phyloP scores from a whole-genome alignment of 2,888 invertebrate genomes.

The Napeogenes inachia region DNA sequence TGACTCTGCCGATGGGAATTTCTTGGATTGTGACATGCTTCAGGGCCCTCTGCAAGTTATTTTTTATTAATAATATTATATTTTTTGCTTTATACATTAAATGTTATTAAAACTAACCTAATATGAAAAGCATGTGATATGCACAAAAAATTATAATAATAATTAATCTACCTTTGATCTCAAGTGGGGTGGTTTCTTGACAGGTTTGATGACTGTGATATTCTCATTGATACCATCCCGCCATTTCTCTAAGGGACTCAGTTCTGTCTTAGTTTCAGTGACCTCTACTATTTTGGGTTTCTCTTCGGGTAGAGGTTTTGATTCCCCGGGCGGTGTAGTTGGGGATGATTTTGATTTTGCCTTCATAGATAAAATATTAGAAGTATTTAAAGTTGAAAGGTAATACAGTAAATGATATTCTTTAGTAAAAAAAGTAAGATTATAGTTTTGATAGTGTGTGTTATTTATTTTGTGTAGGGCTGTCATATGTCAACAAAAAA shows the following conservation, averaged over 20 bases:
- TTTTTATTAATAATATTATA: not conserved
- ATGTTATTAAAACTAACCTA: not conserved
- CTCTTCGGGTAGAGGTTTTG: constrained; percentile 36
- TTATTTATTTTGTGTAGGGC: no score
- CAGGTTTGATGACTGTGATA: constrained; percentile 64
- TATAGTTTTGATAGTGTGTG: no score
- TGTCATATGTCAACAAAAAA: no score
- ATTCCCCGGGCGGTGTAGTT: constrained; percentile 47
- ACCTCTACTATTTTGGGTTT: constrained; percentile 50
- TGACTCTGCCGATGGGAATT: constrained; percentile 50
- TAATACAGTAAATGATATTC: no score
- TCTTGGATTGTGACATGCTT: constrained; percentile 73
- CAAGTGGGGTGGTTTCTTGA: constrained; percentile 80
- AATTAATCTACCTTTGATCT: constrained; percentile 74
- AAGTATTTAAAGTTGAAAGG: constrained; percentile 7
- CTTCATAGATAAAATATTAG: constrained; percentile 41
- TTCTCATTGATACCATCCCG: constrained; percentile 59
- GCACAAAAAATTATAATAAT: not conserved
- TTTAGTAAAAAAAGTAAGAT: no score
- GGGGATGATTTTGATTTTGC: constrained; percentile 68
- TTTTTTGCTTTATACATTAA: not conserved
- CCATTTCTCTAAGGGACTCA: constrained; percentile 47
- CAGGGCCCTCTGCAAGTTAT: constrained; percentile 71
- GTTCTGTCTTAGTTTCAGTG: constrained; percentile 36
- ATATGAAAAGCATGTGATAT: no score